These are phyloP conservation scores for Misgurnus anguillicaudatus DNA, from an alignment of 2,113 vertebrate species.

Conservation along the genomic window DNA sequence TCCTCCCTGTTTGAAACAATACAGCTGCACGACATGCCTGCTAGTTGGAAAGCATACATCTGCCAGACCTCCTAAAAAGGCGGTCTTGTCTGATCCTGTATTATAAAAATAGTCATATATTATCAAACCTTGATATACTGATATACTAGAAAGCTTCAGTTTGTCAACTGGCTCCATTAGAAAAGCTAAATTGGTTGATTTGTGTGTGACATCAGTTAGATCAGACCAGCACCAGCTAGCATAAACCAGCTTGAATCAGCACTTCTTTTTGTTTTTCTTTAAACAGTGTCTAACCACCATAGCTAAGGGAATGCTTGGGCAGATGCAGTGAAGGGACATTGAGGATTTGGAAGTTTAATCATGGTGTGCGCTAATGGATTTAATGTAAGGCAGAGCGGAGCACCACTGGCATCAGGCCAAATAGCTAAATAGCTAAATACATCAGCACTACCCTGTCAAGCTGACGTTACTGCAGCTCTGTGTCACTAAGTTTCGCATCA, in stretches of 20 bases:
- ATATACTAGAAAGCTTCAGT: too few relatives aligned
- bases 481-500: background rate
- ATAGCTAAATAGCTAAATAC: constrained; percentile 25
- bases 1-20: too few relatives aligned
- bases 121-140: too few relatives aligned
- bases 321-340: background rate
- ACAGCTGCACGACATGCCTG: too few relatives aligned
- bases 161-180: too few relatives aligned
- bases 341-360: constrained; percentile 46
- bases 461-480: constrained; percentile 9
- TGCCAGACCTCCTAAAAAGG: too few relatives aligned
- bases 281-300: background rate
- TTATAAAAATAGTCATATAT: too few relatives aligned
- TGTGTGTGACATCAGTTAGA: too few relatives aligned
- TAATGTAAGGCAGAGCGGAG: constrained; percentile 34
- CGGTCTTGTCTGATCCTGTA: too few relatives aligned
- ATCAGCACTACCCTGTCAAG: constrained; percentile 23
- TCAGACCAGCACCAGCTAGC: too few relatives aligned
- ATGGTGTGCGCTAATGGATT: constrained; percentile 46
- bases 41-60: too few relatives aligned
- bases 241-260: background rate
- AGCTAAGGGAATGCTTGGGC: background rate
- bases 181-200: too few relatives aligned
- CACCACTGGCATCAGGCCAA: constrained; percentile 37
- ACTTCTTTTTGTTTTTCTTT: background rate